Evolutionary conservation across 2,888 invertebrate species (phyloP), one percentile per base, ranked within the genome.

Genomic region (Thymelicus lineola): DNA sequence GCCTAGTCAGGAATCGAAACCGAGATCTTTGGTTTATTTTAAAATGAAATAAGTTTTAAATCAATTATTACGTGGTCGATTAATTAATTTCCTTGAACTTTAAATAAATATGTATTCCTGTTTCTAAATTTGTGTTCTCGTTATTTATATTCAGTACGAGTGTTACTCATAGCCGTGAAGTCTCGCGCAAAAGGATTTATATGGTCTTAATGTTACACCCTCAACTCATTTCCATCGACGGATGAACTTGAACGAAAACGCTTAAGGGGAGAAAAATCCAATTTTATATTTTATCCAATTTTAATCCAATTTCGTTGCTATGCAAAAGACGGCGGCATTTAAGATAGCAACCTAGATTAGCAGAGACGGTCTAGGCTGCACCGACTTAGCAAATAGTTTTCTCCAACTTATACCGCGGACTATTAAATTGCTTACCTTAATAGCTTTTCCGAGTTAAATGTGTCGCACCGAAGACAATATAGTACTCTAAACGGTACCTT

Each of bases 371-470:
- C 84, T 80, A 76, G 77, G 80, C 78, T 83, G 85, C 82, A 81
- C 75, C 81, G 81, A 81, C 84, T 86, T 81, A 80, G 83, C 78
- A 77, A 85, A 86, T 88, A 90, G 86, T 87, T 87, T 78, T 75
- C 77, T 75, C 75, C 77, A 86, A 88, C 85, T 87, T 80, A 80
- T 82, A 79, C 82, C 75, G 76, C 73, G 73, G 78, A 75, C 83
- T 86, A 89, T 89, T 88, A 85, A 88, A 88, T 88, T 86, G 86
- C 86, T 87, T 85, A 84, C 82, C 80, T 82, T 85, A 87, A 90
- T 86, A 86, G 86, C 86, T 85, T 88, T 86, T 81, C 82, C 76
- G 77, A 85, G 81, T 84, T 82, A 84, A 86, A 86, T 82, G 81
- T 83, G 78, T 82, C 73, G 74, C 75, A 72, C 74, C 73, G 72